Evolutionary conservation across 2,888 invertebrate species (phyloP), one percentile per base, ranked within the genome.

Genomic region (Rugalucina vietnamica): DNA sequence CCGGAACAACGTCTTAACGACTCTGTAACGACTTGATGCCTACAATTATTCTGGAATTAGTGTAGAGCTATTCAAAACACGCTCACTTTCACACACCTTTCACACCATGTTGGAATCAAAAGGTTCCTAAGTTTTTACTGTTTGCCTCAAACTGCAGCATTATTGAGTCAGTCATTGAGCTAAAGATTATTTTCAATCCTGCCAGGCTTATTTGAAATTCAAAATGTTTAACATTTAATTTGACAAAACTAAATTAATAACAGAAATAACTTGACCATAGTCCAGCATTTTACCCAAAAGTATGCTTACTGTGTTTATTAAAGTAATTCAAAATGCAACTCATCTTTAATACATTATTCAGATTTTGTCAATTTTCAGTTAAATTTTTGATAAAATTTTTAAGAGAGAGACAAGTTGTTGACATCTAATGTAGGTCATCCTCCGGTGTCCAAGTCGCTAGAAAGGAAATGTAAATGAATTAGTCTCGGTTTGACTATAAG

Each of bases 1-100:
- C 27, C 76, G 36, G 34, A 65, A 34, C 65, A 65, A 43, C 65
- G 8, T 72, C 60, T 36, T 32, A 36, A 80, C 39, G 54, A 79
- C 76, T 79, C 86, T 86, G 85, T 57, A 85, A 85, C 82, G 82
- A 87, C 85, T 78, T 82, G 70, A 57, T 60, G 78, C 92, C 92
- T 93, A 93, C 88, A 93, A 93, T 91, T 90, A 91, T 91, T 92
- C 92, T 92, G 88, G 91, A 88, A 93, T 92, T 91, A 93, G 91
- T 92, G 91, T 88, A 88, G 86, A 80, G 78, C 84, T 87, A 79
- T 81, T 69, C 54, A 70, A 70, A 71, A 32, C 69, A 78, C 84
- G 34, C 86, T 34, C 84, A 65, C 81, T 72, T 75, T 50, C 84
- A 69, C 76, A 75, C 79, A n/a, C 50, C 71, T 37, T 72, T 81